Conservation (phyloP, 2,113 vertebrate genomes). For the Nerophis ophidion region DNA sequence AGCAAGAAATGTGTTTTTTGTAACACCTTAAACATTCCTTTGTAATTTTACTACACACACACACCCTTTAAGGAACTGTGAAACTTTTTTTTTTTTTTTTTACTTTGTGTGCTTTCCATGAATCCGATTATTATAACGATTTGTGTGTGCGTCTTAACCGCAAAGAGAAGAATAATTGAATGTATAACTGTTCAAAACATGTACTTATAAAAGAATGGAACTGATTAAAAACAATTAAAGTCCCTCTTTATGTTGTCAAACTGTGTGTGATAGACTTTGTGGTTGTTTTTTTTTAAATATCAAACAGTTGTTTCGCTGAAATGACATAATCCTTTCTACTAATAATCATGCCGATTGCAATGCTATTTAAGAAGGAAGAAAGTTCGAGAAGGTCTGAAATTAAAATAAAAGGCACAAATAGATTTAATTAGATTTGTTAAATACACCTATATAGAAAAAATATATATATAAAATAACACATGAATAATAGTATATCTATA, state of each 20-base stretch:
- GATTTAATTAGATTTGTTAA: too few species aligned
- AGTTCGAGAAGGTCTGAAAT: too few species aligned
- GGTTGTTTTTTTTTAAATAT: too few species aligned
- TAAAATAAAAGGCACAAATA: too few species aligned
- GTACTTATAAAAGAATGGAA: constrained; percentile 37
- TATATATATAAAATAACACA: too few species aligned
- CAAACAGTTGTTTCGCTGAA: too few species aligned
- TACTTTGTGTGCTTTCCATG: constrained; percentile 6
- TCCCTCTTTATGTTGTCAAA: constrained; percentile 59
- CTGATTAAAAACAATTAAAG: constrained; percentile 53
- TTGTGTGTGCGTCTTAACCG: constrained; percentile 17
- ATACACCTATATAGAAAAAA: too few species aligned
- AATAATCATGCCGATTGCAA: too few species aligned
- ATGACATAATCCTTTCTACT: too few species aligned
- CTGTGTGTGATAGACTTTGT: not conserved
- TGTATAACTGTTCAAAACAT: constrained; percentile 46
- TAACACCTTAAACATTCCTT: constrained; percentile 37
- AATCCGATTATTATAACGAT: not conserved
- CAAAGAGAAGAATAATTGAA: constrained; percentile 41
- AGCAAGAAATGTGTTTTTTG: constrained; percentile 52
- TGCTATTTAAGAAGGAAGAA: too few species aligned
- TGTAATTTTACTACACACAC: constrained; percentile 19
- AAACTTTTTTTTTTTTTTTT: constrained; percentile 26
- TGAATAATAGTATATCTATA: too few species aligned
- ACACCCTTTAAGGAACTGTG: constrained; percentile 6